A percentile compares a stretch with the other conserved stretches of the same genome.
phyloP scores from a whole-genome alignment of 2,113 vertebrate genomes.

The Brachirus orientalis region DNA sequence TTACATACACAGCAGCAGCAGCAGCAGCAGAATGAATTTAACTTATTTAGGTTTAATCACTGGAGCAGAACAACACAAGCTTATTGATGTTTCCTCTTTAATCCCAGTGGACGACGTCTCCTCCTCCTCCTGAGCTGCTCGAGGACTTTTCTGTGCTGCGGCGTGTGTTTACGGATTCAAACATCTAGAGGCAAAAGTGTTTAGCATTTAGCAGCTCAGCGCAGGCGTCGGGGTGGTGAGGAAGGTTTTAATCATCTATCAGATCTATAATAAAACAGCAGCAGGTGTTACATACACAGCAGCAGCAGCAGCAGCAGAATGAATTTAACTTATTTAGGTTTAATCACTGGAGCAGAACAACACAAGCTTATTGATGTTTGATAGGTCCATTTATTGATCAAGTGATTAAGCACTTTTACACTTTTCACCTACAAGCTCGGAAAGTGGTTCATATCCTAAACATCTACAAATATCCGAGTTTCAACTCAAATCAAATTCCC shows the following conservation, averaged over 20 bases:
- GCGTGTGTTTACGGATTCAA: constrained; percentile 34
- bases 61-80: constrained; percentile 11
- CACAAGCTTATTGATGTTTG: not conserved
- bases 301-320: constrained; percentile 9
- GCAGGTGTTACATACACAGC: constrained; percentile 12
- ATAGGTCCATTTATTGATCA: constrained; percentile 15
- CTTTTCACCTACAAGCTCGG: not conserved
- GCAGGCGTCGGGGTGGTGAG: constrained; percentile 25
- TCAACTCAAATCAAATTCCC: not conserved
- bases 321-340: not conserved
- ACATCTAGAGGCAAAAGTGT: constrained; percentile 31
- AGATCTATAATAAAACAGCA: constrained; percentile 24
- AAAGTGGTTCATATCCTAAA: not conserved
- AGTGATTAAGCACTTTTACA: not conserved
- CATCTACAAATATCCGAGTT: not conserved
- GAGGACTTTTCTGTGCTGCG: too few relatives aligned
- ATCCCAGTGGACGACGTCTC: too few relatives aligned
- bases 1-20: constrained; percentile 1
- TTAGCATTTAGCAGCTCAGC: constrained; percentile 38
- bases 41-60: not conserved
- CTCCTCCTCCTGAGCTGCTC: too few relatives aligned
- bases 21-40: too few relatives aligned
- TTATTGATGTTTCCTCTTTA: constrained; percentile 15
- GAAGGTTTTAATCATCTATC: constrained; percentile 41
- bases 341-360: constrained; percentile 21